Evolutionary conservation across 2,888 invertebrate genomes (phyloP).

Genomic region (Xanthia icteritia): DNA sequence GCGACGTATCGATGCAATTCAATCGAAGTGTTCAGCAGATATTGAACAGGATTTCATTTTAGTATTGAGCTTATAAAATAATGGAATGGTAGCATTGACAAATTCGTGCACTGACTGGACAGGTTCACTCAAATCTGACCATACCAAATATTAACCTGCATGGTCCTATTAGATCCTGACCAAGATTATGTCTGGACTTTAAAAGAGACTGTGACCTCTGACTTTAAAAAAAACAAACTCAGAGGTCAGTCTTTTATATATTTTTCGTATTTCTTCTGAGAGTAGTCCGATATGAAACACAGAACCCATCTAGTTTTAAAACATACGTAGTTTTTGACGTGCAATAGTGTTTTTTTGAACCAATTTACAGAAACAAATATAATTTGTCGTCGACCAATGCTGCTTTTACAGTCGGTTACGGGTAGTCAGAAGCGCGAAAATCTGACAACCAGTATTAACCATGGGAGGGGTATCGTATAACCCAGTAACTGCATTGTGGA

Average conservation of each 20-base stretch:
- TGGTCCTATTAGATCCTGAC: too few relatives aligned
- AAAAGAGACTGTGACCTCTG: not conserved
- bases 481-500: too few relatives aligned
- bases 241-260: not conserved
- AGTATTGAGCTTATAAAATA: not conserved
- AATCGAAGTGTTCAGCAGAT: constrained; percentile 22
- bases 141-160: not conserved
- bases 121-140: not conserved
- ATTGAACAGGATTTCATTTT: constrained; percentile 15
- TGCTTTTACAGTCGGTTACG: not conserved
- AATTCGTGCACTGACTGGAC: not conserved
- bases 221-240: too few relatives aligned
- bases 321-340: not conserved
- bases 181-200: not conserved
- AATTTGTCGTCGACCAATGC: not conserved
- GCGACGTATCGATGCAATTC: constrained; percentile 47
- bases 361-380: not conserved
- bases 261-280: not conserved
- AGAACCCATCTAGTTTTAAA: not conserved
- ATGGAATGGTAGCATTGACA: not conserved
- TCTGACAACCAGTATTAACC: not conserved
- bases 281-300: not conserved
- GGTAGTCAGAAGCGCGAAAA: not conserved
- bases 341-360: not conserved
- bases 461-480: not conserved